Percentiles rank a stretch among this genome's conserved stretches.
These are phyloP conservation scores for Arothron firmamentum DNA, from an alignment of 2,113 vertebrate genomes.

Conservation along the genomic window DNA sequence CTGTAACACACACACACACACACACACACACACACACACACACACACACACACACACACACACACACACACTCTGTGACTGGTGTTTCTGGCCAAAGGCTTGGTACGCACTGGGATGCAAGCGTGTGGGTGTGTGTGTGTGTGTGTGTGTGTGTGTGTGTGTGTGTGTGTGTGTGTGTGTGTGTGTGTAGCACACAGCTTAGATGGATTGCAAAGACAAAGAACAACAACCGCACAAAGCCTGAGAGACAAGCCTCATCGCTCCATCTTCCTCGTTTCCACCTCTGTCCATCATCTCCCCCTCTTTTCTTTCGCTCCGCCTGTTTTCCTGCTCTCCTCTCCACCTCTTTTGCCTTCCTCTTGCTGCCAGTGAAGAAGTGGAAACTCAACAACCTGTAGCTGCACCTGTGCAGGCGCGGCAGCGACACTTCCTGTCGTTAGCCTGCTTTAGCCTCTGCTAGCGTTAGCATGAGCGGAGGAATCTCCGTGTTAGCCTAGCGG, in stretches of 20 bases:
- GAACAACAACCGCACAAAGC: slow-evolving; percentile 66
- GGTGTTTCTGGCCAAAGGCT: slow-evolving; percentile 64
- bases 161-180: slow-evolving; percentile 24
- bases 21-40: slow-evolving; percentile 44
- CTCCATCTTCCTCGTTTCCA: slow-evolving; percentile 41
- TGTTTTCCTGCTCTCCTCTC: slow-evolving; percentile 5
- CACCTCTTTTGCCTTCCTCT: too few species aligned
- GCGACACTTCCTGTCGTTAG: too few species aligned
- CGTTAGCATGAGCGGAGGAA: too few species aligned
- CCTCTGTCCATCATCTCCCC: neutral
- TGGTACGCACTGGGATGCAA: slow-evolving; percentile 14
- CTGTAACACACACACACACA: slow-evolving; percentile 58
- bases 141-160: slow-evolving; percentile 24
- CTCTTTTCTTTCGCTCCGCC: slow-evolving; percentile 5
- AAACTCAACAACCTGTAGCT: too few species aligned
- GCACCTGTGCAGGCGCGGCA: too few species aligned
- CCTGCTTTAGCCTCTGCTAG: too few species aligned
- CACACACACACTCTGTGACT: slow-evolving; percentile 44
- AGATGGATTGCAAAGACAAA: slow-evolving; percentile 68
- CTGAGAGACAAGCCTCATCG: slow-evolving; percentile 67
- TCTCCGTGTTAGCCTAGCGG: too few species aligned
- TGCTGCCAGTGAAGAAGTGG: too few species aligned
- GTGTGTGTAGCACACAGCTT: slow-evolving; percentile 67
- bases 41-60: slow-evolving; percentile 55
- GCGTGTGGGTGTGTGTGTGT: slow-evolving; percentile 16